Evolutionary conservation across 2,113 vertebrate species (phyloP).

Genomic region (Arenaria interpres): DNA sequence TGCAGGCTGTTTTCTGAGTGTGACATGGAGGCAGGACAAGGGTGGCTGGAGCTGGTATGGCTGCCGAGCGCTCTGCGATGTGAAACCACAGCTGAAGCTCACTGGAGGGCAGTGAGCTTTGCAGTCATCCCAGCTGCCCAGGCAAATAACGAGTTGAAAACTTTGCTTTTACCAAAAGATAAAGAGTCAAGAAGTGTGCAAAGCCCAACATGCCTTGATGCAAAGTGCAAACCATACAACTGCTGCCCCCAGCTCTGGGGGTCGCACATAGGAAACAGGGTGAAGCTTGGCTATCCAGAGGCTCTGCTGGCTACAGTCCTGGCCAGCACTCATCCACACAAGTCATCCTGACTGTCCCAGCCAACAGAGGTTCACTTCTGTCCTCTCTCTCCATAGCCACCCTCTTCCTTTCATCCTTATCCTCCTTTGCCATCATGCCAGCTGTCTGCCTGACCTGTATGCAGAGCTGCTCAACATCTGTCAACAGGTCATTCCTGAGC

Average conservation of each 20-base stretch:
- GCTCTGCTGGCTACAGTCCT: neutral
- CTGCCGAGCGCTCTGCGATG: rapidly evolving
- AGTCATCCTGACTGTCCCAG: neutral
- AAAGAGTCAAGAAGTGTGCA: neutral
- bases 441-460: neutral
- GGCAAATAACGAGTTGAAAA: neutral
- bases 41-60: neutral
- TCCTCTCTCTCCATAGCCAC: neutral
- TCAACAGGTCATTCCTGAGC: neutral
- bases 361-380: neutral
- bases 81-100: neutral
- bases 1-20: neutral
- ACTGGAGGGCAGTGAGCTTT: neutral
- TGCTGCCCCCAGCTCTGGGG: neutral
- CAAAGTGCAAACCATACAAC: neutral
- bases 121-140: neutral
- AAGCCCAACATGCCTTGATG: neutral
- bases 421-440: neutral
- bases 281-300: neutral
- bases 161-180: neutral
- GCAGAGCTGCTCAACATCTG: neutral
- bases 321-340: neutral
- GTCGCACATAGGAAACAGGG: neutral
- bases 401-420: neutral
- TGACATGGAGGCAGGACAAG: neutral